Evolutionary conservation across 2,888 invertebrate species (phyloP).

Genomic region (Aleiodes leptofemur): DNA sequence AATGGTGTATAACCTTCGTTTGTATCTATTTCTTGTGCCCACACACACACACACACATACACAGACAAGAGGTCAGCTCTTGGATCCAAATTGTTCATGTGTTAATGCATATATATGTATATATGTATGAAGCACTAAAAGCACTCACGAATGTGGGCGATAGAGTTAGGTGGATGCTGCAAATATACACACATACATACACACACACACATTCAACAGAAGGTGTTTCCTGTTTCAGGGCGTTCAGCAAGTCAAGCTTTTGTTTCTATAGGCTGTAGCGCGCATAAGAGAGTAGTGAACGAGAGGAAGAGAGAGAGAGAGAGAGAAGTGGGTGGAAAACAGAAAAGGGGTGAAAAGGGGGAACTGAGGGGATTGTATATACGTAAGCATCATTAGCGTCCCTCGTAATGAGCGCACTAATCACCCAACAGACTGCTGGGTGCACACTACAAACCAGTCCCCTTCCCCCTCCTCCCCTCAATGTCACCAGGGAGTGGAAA

Average conservation of each 20-base stretch:
- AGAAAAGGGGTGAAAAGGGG: conserved; percentile 1
- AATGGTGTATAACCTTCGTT: conserved; percentile 13
- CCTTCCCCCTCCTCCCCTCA: not conserved
- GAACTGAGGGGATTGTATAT: conserved; percentile 45
- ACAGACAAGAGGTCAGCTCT: conserved; percentile 44
- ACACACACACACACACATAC: not conserved
- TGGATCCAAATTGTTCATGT: conserved; percentile 36
- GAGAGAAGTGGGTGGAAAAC: not conserved
- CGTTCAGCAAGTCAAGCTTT: conserved; percentile 51
- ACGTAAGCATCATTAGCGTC: conserved; percentile 73
- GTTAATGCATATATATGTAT: too few species aligned
- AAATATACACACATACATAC: conserved; percentile 20
- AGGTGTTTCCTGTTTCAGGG: conserved; percentile 44
- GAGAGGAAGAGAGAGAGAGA: too few species aligned
- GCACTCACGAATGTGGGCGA: conserved; percentile 9
- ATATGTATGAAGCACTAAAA: conserved; percentile 30
- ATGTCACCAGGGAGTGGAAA: conserved; percentile 47
- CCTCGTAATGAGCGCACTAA: conserved; percentile 73
- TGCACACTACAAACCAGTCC: conserved; percentile 47
- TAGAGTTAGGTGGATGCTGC: not conserved
- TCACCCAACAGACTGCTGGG: conserved; percentile 67
- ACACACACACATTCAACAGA: not conserved
- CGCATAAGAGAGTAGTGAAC: conserved; percentile 9
- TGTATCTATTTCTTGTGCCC: conserved; percentile 31
- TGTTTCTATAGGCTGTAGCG: conserved; percentile 49